Evolutionary conservation across 2,113 vertebrate species (phyloP).

Genomic region (Semicossyphus pulcher): DNA sequence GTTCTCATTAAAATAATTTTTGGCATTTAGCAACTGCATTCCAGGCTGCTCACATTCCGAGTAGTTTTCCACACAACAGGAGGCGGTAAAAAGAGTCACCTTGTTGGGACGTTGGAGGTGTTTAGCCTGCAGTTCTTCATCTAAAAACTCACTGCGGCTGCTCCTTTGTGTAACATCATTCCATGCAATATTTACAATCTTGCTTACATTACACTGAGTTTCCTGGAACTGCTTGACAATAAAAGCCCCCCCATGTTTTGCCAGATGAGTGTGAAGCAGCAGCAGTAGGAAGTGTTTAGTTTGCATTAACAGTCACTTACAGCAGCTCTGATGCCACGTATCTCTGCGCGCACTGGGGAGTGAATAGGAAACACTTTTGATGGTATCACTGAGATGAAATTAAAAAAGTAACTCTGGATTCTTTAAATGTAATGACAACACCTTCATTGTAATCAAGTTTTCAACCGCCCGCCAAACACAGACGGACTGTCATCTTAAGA

Average conservation of each 20-base stretch:
- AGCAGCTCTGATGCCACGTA: no score
- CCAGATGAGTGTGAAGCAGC: not conserved
- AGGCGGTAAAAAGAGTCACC: no score
- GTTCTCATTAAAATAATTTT: not conserved
- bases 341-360: not conserved
- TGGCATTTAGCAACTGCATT: no score
- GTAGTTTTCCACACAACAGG: no score
- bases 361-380: not conserved
- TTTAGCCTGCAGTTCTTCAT: slow-evolving; percentile 1
- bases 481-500: no score
- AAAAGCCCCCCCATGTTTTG: not conserved
- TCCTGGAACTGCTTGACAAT: not conserved
- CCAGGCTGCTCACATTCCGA: no score
- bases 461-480: no score
- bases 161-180: not conserved
- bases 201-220: not conserved
- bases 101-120: no score
- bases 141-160: not conserved
- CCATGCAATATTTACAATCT: not conserved
- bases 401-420: not conserved
- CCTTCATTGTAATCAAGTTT: not conserved
- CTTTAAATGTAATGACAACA: not conserved
- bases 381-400: no score
- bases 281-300: not conserved
- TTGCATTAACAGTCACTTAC: no score